Evolutionary conservation across 2,113 vertebrate species (phyloP).

Genomic region (Embiotoca jacksoni): DNA sequence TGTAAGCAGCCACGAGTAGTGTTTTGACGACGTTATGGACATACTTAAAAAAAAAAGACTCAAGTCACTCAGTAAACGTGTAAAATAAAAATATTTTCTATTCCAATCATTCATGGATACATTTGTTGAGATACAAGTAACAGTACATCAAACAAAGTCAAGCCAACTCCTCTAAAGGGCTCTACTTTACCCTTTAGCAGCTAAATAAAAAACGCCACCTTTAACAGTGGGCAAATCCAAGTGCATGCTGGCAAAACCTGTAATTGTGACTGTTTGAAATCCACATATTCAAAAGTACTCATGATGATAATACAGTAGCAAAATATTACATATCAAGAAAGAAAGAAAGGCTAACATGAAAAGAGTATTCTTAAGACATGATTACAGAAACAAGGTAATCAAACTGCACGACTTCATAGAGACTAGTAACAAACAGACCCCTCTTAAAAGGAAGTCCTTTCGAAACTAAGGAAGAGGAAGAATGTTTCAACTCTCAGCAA

Average conservation of each 20-base stretch:
- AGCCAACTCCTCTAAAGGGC: conserved; percentile 65
- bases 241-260: conserved; percentile 86
- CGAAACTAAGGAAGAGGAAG: conserved; percentile 69
- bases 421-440: conserved; percentile 78
- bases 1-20: background rate
- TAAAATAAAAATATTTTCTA: conserved; percentile 80
- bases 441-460: conserved; percentile 72
- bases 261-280: conserved; percentile 79
- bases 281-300: conserved; percentile 84
- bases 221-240: conserved; percentile 72
- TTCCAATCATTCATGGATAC: conserved; percentile 76
- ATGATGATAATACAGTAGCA: conserved; percentile 84
- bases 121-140: conserved; percentile 75
- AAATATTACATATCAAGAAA: conserved; percentile 85
- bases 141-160: conserved; percentile 74
- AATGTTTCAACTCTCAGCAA: conserved; percentile 55
- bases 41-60: conserved; percentile 42
- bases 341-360: conserved; percentile 80
- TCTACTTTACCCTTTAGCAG: conserved; percentile 57
- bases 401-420: conserved; percentile 76
- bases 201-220: conserved; percentile 67
- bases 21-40: background rate
- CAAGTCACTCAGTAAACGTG: conserved; percentile 52
- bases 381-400: conserved; percentile 79
- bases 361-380: conserved; percentile 75